phyloP scores from a whole-genome alignment of 2,797 vertebrate species.

The Chaunax sp. region DNA sequence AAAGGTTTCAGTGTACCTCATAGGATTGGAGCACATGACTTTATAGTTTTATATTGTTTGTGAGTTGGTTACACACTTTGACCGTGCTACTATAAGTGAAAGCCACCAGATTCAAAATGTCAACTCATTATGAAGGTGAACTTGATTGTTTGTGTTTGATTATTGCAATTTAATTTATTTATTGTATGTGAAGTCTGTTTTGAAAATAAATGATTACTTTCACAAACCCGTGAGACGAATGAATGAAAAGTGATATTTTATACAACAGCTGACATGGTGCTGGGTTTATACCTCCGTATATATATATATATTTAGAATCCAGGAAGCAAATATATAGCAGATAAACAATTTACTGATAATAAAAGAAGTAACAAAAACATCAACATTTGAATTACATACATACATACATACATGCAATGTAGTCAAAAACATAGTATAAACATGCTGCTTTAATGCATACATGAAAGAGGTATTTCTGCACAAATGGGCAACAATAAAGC shows the following conservation, averaged over 20 bases:
- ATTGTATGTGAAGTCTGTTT: slow-evolving; percentile 92
- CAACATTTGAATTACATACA: slow-evolving; percentile 3
- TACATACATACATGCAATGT: slow-evolving; percentile 5
- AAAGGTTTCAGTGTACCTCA: slow-evolving; percentile 62
- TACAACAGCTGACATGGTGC: neutral
- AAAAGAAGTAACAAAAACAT: slow-evolving; percentile 33
- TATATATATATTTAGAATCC: neutral
- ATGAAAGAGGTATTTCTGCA: slow-evolving; percentile 16
- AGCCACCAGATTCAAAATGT: slow-evolving; percentile 45
- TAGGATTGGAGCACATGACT: slow-evolving; percentile 50
- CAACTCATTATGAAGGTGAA: slow-evolving; percentile 69
- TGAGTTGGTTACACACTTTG: slow-evolving; percentile 68
- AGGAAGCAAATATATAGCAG: neutral
- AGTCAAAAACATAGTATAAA: slow-evolving; percentile 11
- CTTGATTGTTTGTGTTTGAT: slow-evolving; percentile 74
- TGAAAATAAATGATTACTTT: slow-evolving; percentile 86
- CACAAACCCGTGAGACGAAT: slow-evolving; percentile 52
- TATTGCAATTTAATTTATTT: slow-evolving; percentile 96
- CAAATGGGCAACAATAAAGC: slow-evolving; percentile 38
- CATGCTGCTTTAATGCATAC: slow-evolving; percentile 36
- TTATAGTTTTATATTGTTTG: slow-evolving; percentile 60
- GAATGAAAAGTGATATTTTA: slow-evolving; percentile 1
- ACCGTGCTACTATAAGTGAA: slow-evolving; percentile 59
- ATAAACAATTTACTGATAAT: slow-evolving; percentile 46
- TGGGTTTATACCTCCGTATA: neutral